Evolutionary conservation across 1,140 invertebrate genomes (phyloP).

Genomic region (Hyles vespertilio): DNA sequence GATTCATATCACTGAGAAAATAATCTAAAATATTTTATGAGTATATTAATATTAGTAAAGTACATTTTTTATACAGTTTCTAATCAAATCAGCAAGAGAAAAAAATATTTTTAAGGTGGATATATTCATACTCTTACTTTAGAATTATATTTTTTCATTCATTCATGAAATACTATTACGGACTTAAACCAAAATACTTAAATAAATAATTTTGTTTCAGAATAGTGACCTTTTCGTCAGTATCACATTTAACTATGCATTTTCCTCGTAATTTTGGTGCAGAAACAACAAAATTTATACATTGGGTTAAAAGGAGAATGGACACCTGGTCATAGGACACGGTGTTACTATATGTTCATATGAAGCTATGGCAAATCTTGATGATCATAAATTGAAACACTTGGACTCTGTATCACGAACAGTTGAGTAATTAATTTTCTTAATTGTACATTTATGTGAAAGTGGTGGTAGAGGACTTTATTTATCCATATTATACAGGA

Average conservation of each 20-base stretch:
- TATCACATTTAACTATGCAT: constrained; percentile 91
- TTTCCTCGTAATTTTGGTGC: constrained; percentile 92
- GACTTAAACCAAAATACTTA: background rate
- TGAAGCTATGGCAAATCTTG: constrained; percentile 88
- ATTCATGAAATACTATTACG: too few relatives aligned
- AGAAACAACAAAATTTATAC: constrained; percentile 92
- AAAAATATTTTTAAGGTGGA: too few relatives aligned
- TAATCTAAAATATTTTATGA: too few relatives aligned
- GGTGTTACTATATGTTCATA: constrained; percentile 94
- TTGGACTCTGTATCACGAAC: constrained; percentile 78
- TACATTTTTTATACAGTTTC: too few relatives aligned
- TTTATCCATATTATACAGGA: too few relatives aligned
- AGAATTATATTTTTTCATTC: too few relatives aligned
- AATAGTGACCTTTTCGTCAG: constrained; percentile 92
- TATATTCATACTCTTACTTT: too few relatives aligned
- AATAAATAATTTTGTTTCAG: constrained; percentile 75
- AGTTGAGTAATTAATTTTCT: constrained; percentile 34
- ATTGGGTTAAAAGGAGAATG: constrained; percentile 97
- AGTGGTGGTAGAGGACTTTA: too few relatives aligned
- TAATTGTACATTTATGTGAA: too few relatives aligned
- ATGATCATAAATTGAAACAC: constrained; percentile 87
- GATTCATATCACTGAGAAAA: too few relatives aligned
- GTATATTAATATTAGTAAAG: too few relatives aligned
- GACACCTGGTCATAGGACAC: constrained; percentile 86
- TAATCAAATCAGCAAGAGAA: too few relatives aligned